phyloP scores from a whole-genome alignment of 2,113 vertebrate genomes.

The Lasiurus cinereus region DNA sequence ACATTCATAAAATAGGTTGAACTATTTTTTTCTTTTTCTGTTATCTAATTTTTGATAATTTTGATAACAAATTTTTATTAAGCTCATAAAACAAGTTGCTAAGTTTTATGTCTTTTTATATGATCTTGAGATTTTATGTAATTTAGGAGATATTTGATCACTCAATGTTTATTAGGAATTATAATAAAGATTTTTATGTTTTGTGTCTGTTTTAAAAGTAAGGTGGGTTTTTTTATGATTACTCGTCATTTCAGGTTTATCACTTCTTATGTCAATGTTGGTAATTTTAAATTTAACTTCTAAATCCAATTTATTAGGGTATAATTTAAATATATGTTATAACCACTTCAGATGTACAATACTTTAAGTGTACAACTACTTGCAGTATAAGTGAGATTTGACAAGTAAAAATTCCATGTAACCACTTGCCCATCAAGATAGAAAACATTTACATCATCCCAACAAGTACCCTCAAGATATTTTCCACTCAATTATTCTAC shows the following conservation, averaged over 20 bases:
- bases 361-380: not conserved
- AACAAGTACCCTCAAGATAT: not conserved
- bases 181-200: not conserved
- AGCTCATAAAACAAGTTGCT: conserved; percentile 37
- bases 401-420: not conserved
- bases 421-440: not conserved
- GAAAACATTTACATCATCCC: not conserved
- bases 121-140: conserved; percentile 48
- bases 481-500: not conserved
- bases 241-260: conserved; percentile 18
- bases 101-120: conserved; percentile 45
- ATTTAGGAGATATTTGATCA: conserved; percentile 14
- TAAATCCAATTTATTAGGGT: conserved; percentile 21
- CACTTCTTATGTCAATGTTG: not conserved
- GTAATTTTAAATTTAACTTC: conserved; percentile 53
- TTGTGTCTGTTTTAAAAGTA: not conserved
- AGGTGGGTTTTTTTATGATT: not conserved
- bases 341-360: not conserved
- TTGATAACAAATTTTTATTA: not conserved
- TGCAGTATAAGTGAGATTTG: not conserved
- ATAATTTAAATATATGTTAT: conserved; percentile 32
- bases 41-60: not conserved
- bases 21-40: conserved; percentile 14
- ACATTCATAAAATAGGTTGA: not conserved
- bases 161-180: conserved; percentile 28